Base-by-base conservation (phyloP, 2,113 vertebrate species). In the Lepus timidus region DNA sequence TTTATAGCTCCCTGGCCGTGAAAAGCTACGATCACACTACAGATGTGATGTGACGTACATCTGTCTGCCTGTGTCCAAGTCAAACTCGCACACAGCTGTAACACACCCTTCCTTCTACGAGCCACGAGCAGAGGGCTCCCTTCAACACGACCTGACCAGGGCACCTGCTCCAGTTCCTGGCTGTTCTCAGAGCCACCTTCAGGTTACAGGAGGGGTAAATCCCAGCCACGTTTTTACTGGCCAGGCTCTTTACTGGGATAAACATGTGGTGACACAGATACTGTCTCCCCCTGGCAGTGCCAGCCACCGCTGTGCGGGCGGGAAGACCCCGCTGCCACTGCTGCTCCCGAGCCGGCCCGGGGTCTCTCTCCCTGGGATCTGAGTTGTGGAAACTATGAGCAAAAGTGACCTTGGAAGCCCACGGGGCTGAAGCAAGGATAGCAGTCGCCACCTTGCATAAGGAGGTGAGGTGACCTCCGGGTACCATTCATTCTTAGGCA, bases 221-320 rank as follows among this genome's bases (percentile, higher is more conserved):
- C 97, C 96, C 90, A 95, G 97, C 78, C 93, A 95, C 79, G 92
- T 93, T 96, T 92, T 97, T 98, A 93, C 96, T 96, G 94, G 95
- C 73, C 52, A 44, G 94, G 96, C 95, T 96, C 81, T 93, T 85
- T 65, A 92, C 44, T 91, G 96, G 81, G 94, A 95, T 96, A 91
- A 93, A 97, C 98, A 97, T 52, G 94, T 78, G 11, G 62, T 74
- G 33, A 68, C 4, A 22, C 62, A 76, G 31, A 23, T 31, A 90
- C 55, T 36, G 29, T 36, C 25, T 25, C n/a, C 9, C 52, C 61
- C 62, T 64, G 27, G 20, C 68, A 83, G 75, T 36, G 39, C 78
- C 71, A 74, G 78, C 25, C 3, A 51, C 58, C 62, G 90, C 68
- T 7, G 14, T 19, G 94, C 86, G 96, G 95, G 96, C 88, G 81